These are phyloP conservation scores for Himalopsyche phryganea DNA, from an alignment of 1,140 invertebrate species.

Conservation along the genomic window DNA sequence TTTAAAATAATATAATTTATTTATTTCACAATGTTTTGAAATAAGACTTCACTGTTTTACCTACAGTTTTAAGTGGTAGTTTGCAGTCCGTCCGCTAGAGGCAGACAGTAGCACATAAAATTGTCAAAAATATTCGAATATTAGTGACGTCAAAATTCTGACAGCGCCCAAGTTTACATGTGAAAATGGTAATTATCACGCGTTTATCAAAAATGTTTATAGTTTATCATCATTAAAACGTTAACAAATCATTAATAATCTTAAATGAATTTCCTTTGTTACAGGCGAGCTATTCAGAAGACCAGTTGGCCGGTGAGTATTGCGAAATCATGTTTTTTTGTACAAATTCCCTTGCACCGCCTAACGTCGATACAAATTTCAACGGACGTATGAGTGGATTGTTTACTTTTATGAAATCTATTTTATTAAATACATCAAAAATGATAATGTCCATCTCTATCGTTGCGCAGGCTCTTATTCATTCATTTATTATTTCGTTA, in stretches of 20 bases:
- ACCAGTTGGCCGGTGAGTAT: conserved; percentile 84
- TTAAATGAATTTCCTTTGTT: conserved; percentile 2
- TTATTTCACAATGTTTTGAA: not conserved
- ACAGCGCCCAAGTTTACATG: conserved; percentile 29
- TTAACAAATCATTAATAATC: not conserved
- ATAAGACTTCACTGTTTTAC: not conserved
- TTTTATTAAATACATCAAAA: conserved; percentile 33
- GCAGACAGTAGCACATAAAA: conserved; percentile 4
- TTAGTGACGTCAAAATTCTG: conserved; percentile 31
- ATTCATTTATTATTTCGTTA: not conserved
- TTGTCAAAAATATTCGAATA: conserved; percentile 13
- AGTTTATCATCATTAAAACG: conserved; percentile 5
- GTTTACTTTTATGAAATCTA: conserved; percentile 42
- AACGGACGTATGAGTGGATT: conserved; percentile 33
- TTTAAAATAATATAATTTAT: too few relatives aligned
- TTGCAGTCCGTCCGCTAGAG: conserved; percentile 4
- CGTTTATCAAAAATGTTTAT: not conserved
- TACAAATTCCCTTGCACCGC: conserved; percentile 38
- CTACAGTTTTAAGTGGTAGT: not conserved
- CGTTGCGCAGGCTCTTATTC: not conserved
- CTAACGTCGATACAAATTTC: conserved; percentile 34
- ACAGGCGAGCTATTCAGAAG: conserved; percentile 83
- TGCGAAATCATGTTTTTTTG: conserved; percentile 41
- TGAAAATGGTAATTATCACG: conserved; percentile 21
- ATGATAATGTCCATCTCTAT: not conserved